Conservation (phyloP, 2,797 vertebrate species). For the Lophura swinhoii region DNA sequence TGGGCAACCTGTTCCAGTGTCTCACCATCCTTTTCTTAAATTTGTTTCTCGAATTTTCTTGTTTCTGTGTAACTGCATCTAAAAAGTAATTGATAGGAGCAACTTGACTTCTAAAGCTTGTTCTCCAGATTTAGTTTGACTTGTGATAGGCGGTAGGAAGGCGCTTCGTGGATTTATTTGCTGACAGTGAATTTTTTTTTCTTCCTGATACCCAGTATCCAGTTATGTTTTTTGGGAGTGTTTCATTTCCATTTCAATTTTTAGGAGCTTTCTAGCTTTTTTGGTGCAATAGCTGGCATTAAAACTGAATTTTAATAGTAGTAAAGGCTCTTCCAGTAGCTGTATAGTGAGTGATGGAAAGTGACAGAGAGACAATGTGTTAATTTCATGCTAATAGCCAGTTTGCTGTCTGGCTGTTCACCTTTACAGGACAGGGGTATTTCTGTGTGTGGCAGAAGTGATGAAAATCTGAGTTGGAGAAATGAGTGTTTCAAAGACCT, state of each 20-base stretch:
- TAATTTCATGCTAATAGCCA: neutral
- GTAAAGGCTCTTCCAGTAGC: neutral
- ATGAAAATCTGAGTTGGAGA: neutral
- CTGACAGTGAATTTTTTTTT: neutral
- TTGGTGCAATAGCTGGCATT: neutral
- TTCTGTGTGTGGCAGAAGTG: neutral
- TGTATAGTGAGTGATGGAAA: neutral
- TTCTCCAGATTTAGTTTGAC: neutral
- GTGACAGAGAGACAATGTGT: neutral
- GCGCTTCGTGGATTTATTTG: neutral
- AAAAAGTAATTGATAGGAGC: neutral
- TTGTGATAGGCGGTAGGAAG: neutral
- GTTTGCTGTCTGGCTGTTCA: neutral
- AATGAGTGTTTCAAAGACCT: neutral
- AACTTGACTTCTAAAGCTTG: neutral
- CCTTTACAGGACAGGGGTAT: neutral
- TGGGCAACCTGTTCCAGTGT: too few species aligned
- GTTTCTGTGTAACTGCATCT: neutral
- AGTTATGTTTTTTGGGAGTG: neutral
- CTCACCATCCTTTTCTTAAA: neutral
- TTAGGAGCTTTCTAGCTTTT: neutral
- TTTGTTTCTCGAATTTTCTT: neutral
- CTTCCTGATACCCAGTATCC: neutral
- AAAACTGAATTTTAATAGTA: neutral
- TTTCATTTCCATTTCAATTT: constrained; percentile 19